Base-by-base conservation (phyloP, 2,888 invertebrate genomes). In the Adineta ricciae region DNA sequence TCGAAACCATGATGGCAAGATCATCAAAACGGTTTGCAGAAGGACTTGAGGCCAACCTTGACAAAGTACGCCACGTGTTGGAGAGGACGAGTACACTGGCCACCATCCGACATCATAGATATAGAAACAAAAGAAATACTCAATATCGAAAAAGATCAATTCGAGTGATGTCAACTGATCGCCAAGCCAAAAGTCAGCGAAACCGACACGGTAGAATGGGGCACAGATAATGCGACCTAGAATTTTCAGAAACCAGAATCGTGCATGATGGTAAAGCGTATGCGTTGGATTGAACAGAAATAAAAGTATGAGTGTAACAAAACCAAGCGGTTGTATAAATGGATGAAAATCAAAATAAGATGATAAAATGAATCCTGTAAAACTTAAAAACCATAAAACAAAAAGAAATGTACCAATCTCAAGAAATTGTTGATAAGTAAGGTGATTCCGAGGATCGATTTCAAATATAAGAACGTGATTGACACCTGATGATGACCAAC, bases 391-490 rank as follows among this genome's bases (percentile, higher is more conserved):
- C 97, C 97, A 98, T 2, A 83, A 78, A 5, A 84, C 46, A 46
- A 72, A 50, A 11, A 84, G 41, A 64, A 84, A 84, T 4, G 41
- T 38, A 46, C 14, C 96, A 87, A 91, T 91, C 90, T 97, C 97
- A 93, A 97, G 95, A 72, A 98, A 92, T 91, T 97, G 95, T 89
- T 97, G 96, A 88, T 97, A 96, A 0, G 91, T 90, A 14, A 92
- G 91, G 90, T 97, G 96, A 90, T 96, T 96, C 86, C 97, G 92
- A 0, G 97, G 97, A 90, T 98, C 97, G 88, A 98, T 91, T 90
- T 98, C 97, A 90, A 98, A 98, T 88, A 98, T 98, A 3, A 98
- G 92, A 0, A 98, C 97, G 90, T 97, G 97, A 91, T 97, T 97
- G 24, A 97, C 97, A 4, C 97, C 97, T 0, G 96, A 96, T 0